These are phyloP conservation scores for Athene noctua DNA, from an alignment of 2,113 vertebrate species.

Conservation along the genomic window DNA sequence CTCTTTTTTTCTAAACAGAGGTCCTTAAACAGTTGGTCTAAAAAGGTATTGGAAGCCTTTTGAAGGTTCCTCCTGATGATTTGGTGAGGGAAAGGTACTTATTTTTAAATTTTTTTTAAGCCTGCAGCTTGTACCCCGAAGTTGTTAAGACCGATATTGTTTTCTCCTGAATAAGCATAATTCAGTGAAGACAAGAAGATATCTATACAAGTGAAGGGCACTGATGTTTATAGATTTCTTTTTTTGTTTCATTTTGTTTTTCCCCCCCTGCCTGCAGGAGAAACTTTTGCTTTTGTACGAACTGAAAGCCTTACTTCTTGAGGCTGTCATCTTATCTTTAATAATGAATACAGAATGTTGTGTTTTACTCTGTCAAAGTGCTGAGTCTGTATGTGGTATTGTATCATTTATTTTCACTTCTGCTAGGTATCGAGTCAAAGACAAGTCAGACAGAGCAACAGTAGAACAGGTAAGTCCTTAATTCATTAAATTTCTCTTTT, in stretches of 20 bases:
- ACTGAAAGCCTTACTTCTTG: neutral
- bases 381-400: neutral
- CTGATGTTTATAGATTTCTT: neutral
- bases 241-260: neutral
- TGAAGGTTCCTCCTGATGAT: neutral
- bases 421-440: constrained; percentile 91
- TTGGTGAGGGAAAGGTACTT: neutral
- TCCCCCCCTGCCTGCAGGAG: neutral
- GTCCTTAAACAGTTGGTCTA: neutral
- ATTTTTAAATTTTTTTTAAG: neutral
- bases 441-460: constrained; percentile 95
- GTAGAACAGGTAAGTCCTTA: constrained; percentile 86
- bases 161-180: neutral
- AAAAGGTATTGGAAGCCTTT: neutral
- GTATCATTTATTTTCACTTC: neutral
- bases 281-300: neutral
- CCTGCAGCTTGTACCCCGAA: neutral
- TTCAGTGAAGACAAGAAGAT: neutral
- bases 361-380: neutral
- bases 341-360: neutral
- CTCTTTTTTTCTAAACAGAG: neutral
- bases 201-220: neutral
- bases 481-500: neutral
- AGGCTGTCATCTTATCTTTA: neutral
- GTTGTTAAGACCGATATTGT: fast-evolving